Conservation (phyloP, 35 echinoderm and acorn worm genomes). For the Strongylocentrotus purpuratus region DNA sequence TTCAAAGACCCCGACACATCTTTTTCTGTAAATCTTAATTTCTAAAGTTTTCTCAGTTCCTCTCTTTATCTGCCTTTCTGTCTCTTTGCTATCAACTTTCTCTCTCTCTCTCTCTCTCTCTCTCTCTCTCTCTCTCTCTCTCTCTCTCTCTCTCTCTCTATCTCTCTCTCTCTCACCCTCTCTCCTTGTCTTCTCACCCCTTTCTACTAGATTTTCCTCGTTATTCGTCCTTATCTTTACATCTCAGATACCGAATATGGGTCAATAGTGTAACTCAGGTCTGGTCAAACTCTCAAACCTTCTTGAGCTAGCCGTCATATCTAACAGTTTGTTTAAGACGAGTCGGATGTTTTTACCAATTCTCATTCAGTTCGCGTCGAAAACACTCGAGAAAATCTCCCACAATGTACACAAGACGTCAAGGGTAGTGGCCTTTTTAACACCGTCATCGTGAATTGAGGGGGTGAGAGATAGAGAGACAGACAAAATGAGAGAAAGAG, state of each 20-base stretch:
- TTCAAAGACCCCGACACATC: no score
- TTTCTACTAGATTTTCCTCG: background rate
- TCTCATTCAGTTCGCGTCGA: conserved; percentile 15
- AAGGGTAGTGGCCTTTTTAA: background rate
- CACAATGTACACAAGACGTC: conserved; percentile 19
- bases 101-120: background rate
- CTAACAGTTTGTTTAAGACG: background rate
- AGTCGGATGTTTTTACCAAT: conserved; percentile 40
- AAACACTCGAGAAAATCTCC: conserved; percentile 41
- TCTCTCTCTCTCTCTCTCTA: no score
- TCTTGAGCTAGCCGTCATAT: background rate
- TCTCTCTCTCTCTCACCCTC: no score
- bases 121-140: background rate
- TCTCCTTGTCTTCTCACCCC: background rate
- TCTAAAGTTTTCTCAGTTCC: background rate
- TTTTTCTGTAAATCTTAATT: background rate
- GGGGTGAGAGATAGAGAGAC: background rate
- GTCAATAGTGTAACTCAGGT: background rate
- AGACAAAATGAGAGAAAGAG: background rate
- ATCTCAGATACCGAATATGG: background rate
- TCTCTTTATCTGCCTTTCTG: background rate
- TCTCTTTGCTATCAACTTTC: background rate
- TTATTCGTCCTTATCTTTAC: background rate
- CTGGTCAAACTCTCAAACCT: background rate
- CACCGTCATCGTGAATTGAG: background rate